phyloP scores from a whole-genome alignment of 1,140 invertebrate species.

The Diachasma alloeum region DNA sequence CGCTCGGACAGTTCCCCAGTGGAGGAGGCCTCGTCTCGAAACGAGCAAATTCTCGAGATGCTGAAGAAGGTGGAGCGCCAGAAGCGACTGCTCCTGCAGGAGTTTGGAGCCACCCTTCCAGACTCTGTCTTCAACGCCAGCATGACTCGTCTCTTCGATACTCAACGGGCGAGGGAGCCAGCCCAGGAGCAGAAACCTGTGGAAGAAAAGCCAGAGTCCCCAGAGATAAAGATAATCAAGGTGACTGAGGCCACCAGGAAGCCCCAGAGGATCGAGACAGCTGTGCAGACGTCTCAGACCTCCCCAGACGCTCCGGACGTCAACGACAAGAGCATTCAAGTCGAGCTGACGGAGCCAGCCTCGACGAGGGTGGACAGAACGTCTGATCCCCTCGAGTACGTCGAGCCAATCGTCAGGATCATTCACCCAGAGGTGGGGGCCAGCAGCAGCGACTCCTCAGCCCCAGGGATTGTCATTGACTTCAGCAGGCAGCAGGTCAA shows the following conservation, averaged over 20 bases:
- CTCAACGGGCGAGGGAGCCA: background rate
- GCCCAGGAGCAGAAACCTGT: background rate
- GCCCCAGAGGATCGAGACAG: background rate
- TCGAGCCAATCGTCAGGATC: slow-evolving; percentile 47
- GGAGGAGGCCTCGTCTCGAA: slow-evolving; percentile 31
- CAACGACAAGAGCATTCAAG: slow-evolving; percentile 56
- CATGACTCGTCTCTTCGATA: slow-evolving; percentile 43
- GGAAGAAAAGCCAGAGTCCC: background rate
- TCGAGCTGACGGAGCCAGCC: slow-evolving; percentile 30
- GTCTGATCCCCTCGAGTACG: slow-evolving; percentile 17
- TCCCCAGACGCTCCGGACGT: slow-evolving; percentile 55
- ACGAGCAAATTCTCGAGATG: slow-evolving; percentile 54
- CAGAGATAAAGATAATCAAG: background rate
- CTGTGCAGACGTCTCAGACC: background rate
- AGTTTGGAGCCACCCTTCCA: slow-evolving; percentile 54
- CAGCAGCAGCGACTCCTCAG: slow-evolving; percentile 43
- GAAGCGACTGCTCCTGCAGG: slow-evolving; percentile 50
- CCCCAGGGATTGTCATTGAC: slow-evolving; percentile 48
- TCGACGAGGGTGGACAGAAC: background rate
- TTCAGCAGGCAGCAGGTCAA: slow-evolving; percentile 44
- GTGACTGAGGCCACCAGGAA: background rate
- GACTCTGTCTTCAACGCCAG: slow-evolving; percentile 51
- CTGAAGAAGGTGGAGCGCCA: slow-evolving; percentile 54
- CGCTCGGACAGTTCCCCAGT: background rate
- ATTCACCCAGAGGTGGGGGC: slow-evolving; percentile 43